Evolutionary conservation across 2,113 vertebrate species (phyloP), one percentile per base, ranked within the genome.

Genomic region (Nycticryphes semicollaris): DNA sequence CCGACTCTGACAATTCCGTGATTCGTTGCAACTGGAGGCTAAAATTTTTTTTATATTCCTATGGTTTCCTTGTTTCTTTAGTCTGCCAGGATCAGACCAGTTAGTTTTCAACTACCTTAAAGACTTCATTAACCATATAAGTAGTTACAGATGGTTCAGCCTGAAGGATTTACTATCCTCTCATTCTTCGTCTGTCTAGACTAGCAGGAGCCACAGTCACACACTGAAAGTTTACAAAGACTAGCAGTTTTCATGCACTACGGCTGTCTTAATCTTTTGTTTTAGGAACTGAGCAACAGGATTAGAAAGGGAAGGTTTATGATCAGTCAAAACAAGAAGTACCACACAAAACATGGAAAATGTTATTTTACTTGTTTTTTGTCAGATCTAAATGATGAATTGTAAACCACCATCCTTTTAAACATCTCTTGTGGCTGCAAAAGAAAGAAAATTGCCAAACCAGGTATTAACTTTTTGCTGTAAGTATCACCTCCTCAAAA

Each of bases 341-440:
- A 85, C 30, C 95, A 96, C 94, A 87, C 95, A 76, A 89, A 92
- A 97, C 74, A 45, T 0, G 20, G 53, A 94, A 97, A 92, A 94
- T 10, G 14, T 94, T 90, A 59, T 92, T 97, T 98, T 98, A 99
- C 99, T 99, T 99, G 98, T 98, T 97, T 98, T 97, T 98, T 98
- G 97, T 95, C 98, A 97, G 98, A 98, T 98, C 98, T 99, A 98
- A 99, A 99, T n/a, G 99, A 98, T 22, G 98, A 98, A 98, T 99
- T 99, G 98, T 99, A 99, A 95, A 99, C 99, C 97, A 99, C 99
- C 99, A 99, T 99, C 97, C 99, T 98, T 98, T 99, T 99, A 97
- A 99, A 97, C 99, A 99, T 99, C 98, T 99, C 99, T 78, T 98
- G 99, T 57, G 99, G 99, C 99, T 99, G 98, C 88, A 98, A 98